These are phyloP conservation scores for Meloidogyne floridensis DNA, from an alignment of 1,140 invertebrate genomes.

Conservation along the genomic window DNA sequence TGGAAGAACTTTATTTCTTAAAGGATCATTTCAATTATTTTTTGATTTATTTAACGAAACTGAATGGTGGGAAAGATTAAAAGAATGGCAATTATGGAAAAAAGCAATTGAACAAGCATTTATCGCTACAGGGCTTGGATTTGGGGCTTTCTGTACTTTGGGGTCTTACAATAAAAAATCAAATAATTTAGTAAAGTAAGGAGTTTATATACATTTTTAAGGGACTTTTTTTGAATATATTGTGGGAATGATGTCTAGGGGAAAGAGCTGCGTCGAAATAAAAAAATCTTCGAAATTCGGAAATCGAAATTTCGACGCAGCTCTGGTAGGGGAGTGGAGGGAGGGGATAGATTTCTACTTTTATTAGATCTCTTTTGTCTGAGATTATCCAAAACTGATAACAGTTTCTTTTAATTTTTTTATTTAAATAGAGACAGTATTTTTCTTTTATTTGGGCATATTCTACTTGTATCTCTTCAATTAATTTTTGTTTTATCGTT, in stretches of 20 bases:
- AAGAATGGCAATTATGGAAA: slow-evolving; percentile 62
- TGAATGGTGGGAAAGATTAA: slow-evolving; percentile 57
- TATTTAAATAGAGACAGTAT: slow-evolving; percentile 57
- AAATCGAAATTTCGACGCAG: too few relatives aligned
- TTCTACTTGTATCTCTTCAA: slow-evolving; percentile 54
- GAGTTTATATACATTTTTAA: background rate
- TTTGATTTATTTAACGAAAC: slow-evolving; percentile 50
- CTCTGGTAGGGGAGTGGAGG: too few relatives aligned
- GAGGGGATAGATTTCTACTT: too few relatives aligned
- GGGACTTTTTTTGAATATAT: background rate
- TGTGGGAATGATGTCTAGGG: too few relatives aligned
- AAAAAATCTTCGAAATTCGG: too few relatives aligned
- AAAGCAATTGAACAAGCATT: slow-evolving; percentile 62
- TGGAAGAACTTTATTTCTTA: slow-evolving; percentile 43
- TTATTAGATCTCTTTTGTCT: too few relatives aligned
- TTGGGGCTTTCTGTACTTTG: slow-evolving; percentile 65
- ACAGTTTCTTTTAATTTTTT: background rate
- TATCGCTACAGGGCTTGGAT: slow-evolving; percentile 64
- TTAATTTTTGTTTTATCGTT: slow-evolving; percentile 51
- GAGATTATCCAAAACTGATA: too few relatives aligned
- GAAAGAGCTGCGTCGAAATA: too few relatives aligned
- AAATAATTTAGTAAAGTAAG: slow-evolving; percentile 61
- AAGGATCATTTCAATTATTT: slow-evolving; percentile 50
- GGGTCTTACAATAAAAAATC: slow-evolving; percentile 62
- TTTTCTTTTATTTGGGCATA: slow-evolving; percentile 56